A percentile compares a stretch with the other conserved stretches of the same genome.
These are phyloP conservation scores for Menidia beryllina DNA, from an alignment of 2,113 vertebrate species.

Conservation along the genomic window DNA sequence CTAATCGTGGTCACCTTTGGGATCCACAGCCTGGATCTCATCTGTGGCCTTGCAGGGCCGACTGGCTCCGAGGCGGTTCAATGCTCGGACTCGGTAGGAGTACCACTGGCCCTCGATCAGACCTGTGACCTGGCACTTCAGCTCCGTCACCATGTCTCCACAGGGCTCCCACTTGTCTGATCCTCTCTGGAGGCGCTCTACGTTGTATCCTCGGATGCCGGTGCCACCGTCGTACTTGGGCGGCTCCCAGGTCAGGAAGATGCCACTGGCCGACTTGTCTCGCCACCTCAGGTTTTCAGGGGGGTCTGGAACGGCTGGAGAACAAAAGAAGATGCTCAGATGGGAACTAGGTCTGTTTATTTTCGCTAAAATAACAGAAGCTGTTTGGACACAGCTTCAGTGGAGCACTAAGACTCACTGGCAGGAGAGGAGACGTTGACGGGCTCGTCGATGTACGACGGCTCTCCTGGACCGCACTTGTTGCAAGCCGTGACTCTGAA, in stretches of 20 bases:
- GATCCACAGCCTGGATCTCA: slow-evolving; percentile 94
- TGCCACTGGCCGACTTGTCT: slow-evolving; percentile 92
- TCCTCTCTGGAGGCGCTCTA: slow-evolving; percentile 94
- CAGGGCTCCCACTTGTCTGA: slow-evolving; percentile 95
- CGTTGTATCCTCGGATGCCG: slow-evolving; percentile 92
- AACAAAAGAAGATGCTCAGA: background rate
- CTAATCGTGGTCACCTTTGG: slow-evolving; percentile 85
- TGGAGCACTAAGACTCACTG: slow-evolving; percentile 82
- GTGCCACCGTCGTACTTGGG: slow-evolving; percentile 94
- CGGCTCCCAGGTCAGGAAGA: slow-evolving; percentile 97
- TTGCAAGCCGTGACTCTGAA: slow-evolving; percentile 95
- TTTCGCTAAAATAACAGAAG: background rate
- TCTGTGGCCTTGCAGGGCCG: slow-evolving; percentile 94
- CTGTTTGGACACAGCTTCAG: background rate
- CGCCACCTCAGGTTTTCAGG: slow-evolving; percentile 98
- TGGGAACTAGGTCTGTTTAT: too few relatives aligned
- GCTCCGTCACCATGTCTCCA: slow-evolving; percentile 89
- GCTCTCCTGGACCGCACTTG: slow-evolving; percentile 96
- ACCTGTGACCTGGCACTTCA: slow-evolving; percentile 91
- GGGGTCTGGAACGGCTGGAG: slow-evolving; percentile 92
- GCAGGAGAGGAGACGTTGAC: slow-evolving; percentile 95
- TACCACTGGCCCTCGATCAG: slow-evolving; percentile 97
- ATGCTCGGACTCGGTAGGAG: slow-evolving; percentile 92
- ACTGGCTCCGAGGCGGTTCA: slow-evolving; percentile 92
- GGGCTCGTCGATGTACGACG: slow-evolving; percentile 95